A percentile compares a stretch with the other conserved stretches of the same genome.
Conservation (phyloP, 2,113 vertebrate species). For the Sphyrna mokarran region DNA sequence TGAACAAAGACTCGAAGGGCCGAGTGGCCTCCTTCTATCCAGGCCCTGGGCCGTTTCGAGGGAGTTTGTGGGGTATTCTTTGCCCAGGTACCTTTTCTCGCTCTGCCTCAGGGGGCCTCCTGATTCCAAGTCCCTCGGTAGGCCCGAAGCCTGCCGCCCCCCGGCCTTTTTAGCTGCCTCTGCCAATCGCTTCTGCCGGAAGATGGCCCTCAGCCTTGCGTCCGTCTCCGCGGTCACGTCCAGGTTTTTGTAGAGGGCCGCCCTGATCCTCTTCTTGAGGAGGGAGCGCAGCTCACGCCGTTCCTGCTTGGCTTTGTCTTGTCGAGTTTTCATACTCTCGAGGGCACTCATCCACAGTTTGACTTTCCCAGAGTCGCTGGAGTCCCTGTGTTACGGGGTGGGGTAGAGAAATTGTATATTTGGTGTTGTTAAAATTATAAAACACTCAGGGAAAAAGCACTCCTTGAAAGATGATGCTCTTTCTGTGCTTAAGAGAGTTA, state of each 20-base stretch:
- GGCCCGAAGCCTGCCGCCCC: neutral
- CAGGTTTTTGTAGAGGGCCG: neutral
- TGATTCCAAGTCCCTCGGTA: neutral
- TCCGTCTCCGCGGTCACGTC: neutral
- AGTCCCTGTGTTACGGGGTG: slow-evolving; percentile 58
- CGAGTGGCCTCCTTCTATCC: too few relatives aligned
- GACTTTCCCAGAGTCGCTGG: slow-evolving; percentile 64
- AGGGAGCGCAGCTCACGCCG: neutral
- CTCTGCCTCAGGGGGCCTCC: neutral
- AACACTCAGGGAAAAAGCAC: too few relatives aligned
- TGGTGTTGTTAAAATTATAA: too few relatives aligned
- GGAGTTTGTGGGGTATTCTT: too few relatives aligned
- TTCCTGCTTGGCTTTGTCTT: slow-evolving; percentile 30
- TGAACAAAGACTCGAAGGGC: too few relatives aligned
- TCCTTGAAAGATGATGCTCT: too few relatives aligned
- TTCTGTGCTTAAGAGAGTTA: too few relatives aligned
- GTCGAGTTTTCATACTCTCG: neutral
- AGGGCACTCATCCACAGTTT: slow-evolving; percentile 44
- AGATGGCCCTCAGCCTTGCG: neutral
- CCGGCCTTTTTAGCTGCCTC: too few relatives aligned
- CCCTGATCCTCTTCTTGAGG: slow-evolving; percentile 38
- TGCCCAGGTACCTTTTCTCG: neutral
- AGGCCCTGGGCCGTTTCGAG: too few relatives aligned
- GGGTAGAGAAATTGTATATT: too few relatives aligned
- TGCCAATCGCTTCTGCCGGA: neutral